Evolutionary conservation across 2,888 invertebrate species (phyloP).

Genomic region (Hoplodrina blanda): DNA sequence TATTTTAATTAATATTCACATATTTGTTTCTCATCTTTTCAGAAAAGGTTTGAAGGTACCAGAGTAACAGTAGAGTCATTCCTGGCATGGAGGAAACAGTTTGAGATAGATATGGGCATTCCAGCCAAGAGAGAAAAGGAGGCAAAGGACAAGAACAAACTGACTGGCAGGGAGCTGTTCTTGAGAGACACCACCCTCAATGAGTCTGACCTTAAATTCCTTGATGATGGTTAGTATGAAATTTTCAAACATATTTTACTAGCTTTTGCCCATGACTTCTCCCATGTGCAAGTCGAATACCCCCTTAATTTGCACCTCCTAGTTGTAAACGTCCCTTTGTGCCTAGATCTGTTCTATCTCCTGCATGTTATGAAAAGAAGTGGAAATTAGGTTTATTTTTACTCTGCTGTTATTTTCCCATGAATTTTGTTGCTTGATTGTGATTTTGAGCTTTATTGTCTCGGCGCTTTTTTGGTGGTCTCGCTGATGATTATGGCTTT

Average conservation of each 20-base stretch:
- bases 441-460: too few species aligned
- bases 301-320: too few species aligned
- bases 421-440: too few species aligned
- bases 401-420: too few species aligned
- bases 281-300: too few species aligned
- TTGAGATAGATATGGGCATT: conserved; percentile 97
- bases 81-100: conserved; percentile 97
- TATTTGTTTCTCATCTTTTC: conserved; percentile 48
- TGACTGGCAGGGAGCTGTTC: conserved; percentile 98
- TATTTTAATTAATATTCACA: background rate
- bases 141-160: conserved; percentile 94
- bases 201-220: conserved; percentile 98
- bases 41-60: conserved; percentile 99
- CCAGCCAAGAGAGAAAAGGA: conserved; percentile 93
- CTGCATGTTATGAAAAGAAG: too few species aligned
- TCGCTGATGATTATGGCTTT: too few species aligned
- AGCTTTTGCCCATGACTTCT: too few species aligned
- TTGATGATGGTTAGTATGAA: conserved; percentile 93
- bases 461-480: too few species aligned
- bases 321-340: too few species aligned
- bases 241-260: background rate
- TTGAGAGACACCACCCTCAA: conserved; percentile 97
- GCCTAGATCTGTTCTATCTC: too few species aligned
- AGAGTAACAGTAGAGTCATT: conserved; percentile 98
- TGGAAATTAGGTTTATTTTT: too few species aligned